phyloP scores from a whole-genome alignment of 2,113 vertebrate species.

The Sclerurus mexicanus region DNA sequence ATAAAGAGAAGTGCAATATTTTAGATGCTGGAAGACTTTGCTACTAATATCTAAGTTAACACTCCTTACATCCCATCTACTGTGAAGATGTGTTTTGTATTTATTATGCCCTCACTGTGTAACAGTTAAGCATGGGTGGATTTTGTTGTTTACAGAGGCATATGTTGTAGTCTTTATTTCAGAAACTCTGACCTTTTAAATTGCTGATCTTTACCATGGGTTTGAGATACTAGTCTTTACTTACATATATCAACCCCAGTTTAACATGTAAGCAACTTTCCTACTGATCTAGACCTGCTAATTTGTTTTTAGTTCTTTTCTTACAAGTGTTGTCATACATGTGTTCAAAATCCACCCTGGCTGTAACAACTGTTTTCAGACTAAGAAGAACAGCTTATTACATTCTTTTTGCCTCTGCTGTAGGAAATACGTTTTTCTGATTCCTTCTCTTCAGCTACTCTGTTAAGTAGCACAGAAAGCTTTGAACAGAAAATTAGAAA shows the following conservation, averaged over 20 bases:
- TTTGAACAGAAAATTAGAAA: not conserved
- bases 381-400: not conserved
- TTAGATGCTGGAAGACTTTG: not conserved
- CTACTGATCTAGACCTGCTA: not conserved
- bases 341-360: not conserved
- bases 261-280: not conserved
- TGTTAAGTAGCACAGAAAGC: not conserved
- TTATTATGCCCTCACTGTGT: not conserved
- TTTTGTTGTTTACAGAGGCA: not conserved
- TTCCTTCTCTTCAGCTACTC: not conserved
- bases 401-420: not conserved
- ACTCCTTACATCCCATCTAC: not conserved
- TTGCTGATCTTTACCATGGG: not conserved
- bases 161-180: not conserved
- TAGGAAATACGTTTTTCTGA: not conserved
- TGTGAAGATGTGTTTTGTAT: not conserved
- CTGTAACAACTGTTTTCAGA: not conserved
- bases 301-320: not conserved
- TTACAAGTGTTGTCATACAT: not conserved
- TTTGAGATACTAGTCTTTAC: not conserved
- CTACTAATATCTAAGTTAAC: not conserved
- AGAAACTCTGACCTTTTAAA: not conserved
- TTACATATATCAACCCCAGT: rapidly evolving
- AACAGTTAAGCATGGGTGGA: not conserved
- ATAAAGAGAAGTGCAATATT: not conserved